phyloP scores from a whole-genome alignment of 2,797 vertebrate genomes.

The Sebastes iracundus region DNA sequence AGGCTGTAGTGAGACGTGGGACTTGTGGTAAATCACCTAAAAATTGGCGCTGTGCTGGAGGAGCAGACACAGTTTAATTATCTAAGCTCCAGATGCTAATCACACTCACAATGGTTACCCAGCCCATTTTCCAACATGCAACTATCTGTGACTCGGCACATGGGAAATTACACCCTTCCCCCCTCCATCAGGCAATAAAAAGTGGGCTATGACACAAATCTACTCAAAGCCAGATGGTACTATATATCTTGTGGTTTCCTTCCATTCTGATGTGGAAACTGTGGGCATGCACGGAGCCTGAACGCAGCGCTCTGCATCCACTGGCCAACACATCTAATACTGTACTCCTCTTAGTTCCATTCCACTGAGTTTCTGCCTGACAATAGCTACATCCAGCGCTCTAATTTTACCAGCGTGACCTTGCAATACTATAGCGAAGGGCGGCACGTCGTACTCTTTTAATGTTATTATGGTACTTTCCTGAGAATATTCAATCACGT shows the following conservation, averaged over 20 bases:
- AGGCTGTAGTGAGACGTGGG: background rate
- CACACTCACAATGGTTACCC: slow-evolving; percentile 70
- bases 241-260: slow-evolving; percentile 75
- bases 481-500: slow-evolving; percentile 29
- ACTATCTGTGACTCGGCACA: slow-evolving; percentile 74
- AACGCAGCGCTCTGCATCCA: slow-evolving; percentile 37
- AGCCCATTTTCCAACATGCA: slow-evolving; percentile 74
- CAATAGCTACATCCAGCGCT: slow-evolving; percentile 60
- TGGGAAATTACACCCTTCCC: slow-evolving; percentile 76
- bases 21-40: slow-evolving; percentile 38
- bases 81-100: slow-evolving; percentile 76
- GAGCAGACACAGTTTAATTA: slow-evolving; percentile 73
- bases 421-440: slow-evolving; percentile 33
- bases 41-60: slow-evolving; percentile 30
- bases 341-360: slow-evolving; percentile 59
- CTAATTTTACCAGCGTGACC: slow-evolving; percentile 65
- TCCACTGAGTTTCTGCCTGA: slow-evolving; percentile 66
- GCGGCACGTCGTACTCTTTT: slow-evolving; percentile 9
- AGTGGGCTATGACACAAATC: slow-evolving; percentile 77
- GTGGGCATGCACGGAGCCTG: slow-evolving; percentile 20
- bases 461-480: slow-evolving; percentile 12
- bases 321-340: slow-evolving; percentile 48
- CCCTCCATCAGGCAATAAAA: slow-evolving; percentile 77
- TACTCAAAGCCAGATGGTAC: slow-evolving; percentile 75
- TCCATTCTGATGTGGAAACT: slow-evolving; percentile 66